Evolutionary conservation across 2,113 vertebrate genomes (phyloP).

Genomic region (Stercorarius parasiticus): DNA sequence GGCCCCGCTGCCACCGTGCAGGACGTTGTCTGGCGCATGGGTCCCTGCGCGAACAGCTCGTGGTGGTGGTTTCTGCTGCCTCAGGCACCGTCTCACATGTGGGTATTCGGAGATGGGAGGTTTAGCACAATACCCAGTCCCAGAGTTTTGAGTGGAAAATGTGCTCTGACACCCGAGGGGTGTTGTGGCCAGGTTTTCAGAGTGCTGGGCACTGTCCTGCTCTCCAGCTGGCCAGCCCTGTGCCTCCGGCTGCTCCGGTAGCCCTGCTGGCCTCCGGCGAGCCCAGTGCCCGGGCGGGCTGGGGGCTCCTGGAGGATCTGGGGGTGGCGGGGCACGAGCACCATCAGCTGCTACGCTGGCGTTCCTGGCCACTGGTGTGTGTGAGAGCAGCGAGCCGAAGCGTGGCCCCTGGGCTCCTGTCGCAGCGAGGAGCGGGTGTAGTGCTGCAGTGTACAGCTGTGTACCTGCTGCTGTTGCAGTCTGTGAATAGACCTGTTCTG

Average conservation of each 20-base stretch:
- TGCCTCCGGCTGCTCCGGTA: rapidly evolving
- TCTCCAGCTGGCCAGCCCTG: rapidly evolving
- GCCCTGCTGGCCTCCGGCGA: too few relatives aligned
- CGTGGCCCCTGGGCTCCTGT: rapidly evolving
- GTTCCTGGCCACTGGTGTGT: too few relatives aligned
- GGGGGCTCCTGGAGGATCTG: not conserved
- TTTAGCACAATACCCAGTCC: not conserved
- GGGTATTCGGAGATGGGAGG: not conserved
- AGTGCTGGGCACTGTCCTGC: rapidly evolving
- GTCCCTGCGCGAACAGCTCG: rapidly evolving
- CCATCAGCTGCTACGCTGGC: rapidly evolving
- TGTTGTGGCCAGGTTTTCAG: rapidly evolving
- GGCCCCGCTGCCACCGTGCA: not conserved
- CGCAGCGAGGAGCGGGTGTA: rapidly evolving
- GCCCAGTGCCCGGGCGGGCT: not conserved
- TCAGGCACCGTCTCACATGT: not conserved
- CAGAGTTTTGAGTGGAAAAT: not conserved
- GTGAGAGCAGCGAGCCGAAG: not conserved
- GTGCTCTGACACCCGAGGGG: not conserved
- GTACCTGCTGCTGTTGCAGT: not conserved
- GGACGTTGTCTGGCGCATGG: not conserved
- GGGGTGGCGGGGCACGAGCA: not conserved
- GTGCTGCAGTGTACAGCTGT: rapidly evolving
- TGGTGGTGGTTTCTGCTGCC: not conserved
- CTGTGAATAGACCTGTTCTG: not conserved